Percentiles rank a stretch among this genome's conserved stretches.
phyloP scores from a whole-genome alignment of 2,113 vertebrate species.

The Leiothrix lutea region DNA sequence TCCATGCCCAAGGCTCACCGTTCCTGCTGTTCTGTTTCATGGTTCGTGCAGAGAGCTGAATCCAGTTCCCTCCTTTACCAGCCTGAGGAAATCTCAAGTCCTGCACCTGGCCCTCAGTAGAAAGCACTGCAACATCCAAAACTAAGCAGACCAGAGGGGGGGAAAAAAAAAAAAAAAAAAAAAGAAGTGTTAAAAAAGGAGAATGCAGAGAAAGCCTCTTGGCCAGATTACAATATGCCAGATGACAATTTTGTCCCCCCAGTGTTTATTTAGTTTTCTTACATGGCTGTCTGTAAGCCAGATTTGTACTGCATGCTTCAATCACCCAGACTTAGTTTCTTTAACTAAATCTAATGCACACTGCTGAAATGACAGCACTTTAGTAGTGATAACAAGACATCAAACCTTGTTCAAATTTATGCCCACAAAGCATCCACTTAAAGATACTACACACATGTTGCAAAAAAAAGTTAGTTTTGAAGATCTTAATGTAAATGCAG shows the following conservation, averaged over 20 bases:
- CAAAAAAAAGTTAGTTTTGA: background rate
- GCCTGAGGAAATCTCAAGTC: slow-evolving; percentile 97
- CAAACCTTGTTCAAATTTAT: background rate
- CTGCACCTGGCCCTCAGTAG: slow-evolving; percentile 96
- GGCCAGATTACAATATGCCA: background rate
- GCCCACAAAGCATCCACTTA: background rate
- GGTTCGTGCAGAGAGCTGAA: slow-evolving; percentile 95
- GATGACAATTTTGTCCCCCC: background rate
- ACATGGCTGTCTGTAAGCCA: background rate
- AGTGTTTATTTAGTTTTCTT: background rate
- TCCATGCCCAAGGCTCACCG: slow-evolving; percentile 75
- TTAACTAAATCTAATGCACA: background rate
- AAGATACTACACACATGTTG: background rate
- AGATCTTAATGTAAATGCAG: background rate
- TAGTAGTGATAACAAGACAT: background rate
- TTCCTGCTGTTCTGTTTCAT: slow-evolving; percentile 98
- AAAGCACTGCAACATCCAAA: slow-evolving; percentile 94
- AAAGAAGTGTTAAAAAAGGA: background rate
- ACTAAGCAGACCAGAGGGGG: slow-evolving; percentile 71
- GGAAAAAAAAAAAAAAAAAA: background rate
- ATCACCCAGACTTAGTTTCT: background rate
- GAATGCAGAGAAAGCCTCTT: background rate
- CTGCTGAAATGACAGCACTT: background rate
- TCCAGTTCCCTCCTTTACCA: slow-evolving; percentile 89
- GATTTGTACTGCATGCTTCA: background rate